These are phyloP conservation scores for Sinonovacula constricta DNA, from an alignment of 1,140 invertebrate genomes.

Conservation along the genomic window DNA sequence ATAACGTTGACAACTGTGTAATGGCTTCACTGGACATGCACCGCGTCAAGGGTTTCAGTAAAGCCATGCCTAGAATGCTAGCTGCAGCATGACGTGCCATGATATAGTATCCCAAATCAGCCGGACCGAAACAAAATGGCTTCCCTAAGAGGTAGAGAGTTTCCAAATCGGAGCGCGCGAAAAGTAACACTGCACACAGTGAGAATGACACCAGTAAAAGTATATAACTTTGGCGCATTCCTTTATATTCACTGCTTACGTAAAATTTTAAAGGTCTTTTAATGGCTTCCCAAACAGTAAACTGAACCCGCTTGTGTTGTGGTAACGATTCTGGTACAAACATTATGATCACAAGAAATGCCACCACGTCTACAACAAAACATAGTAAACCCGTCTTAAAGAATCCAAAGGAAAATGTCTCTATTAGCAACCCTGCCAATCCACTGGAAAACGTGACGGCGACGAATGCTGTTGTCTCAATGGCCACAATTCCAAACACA, in stretches of 20 bases:
- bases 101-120: conserved; percentile 4
- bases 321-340: conserved; percentile 19
- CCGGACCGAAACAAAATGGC: conserved; percentile 11
- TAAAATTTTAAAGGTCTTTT: conserved; percentile 20
- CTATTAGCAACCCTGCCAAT: conserved; percentile 15
- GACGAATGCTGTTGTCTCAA: neutral
- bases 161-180: neutral
- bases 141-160: conserved; percentile 9
- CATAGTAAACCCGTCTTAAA: conserved; percentile 31
- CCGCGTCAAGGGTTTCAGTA: neutral
- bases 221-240: conserved; percentile 14
- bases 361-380: neutral
- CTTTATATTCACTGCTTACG: conserved; percentile 18
- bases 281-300: neutral
- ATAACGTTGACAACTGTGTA: neutral
- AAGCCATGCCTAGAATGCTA: neutral
- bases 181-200: neutral
- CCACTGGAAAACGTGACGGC: neutral
- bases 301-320: neutral
- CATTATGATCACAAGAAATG: neutral
- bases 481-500: conserved; percentile 14
- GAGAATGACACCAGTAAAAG: conserved; percentile 12
- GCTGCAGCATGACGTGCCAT: conserved; percentile 3
- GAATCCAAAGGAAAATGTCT: conserved; percentile 28
- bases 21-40: conserved; percentile 7